Conservation (phyloP, 2,888 invertebrate genomes). For the Clepsis dumicolana region DNA sequence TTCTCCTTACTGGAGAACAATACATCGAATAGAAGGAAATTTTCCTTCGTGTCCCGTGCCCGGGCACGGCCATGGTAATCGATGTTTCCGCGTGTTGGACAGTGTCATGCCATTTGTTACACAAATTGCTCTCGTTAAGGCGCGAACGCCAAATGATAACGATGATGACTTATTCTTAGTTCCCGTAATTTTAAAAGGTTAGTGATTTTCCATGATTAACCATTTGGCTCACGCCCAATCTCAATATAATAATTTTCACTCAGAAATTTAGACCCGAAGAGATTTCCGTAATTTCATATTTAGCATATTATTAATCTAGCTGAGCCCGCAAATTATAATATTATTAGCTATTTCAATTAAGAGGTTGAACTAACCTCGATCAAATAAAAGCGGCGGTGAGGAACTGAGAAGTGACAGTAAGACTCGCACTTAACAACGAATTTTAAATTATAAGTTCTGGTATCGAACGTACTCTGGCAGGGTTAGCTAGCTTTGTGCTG, state of each 20-base stretch:
- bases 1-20: conserved; percentile 57
- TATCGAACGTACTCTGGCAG: too few relatives aligned
- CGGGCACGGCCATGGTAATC: conserved; percentile 58
- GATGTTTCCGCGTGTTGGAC: conserved; percentile 56
- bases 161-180: conserved; percentile 42
- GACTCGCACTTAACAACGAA: too few relatives aligned
- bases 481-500: too few relatives aligned
- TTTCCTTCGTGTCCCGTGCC: conserved; percentile 35
- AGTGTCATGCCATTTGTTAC: conserved; percentile 63
- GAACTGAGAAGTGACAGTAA: background rate
- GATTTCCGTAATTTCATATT: conserved; percentile 2
- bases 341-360: background rate
- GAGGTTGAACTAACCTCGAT: background rate
- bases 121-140: conserved; percentile 55
- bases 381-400: background rate
- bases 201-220: conserved; percentile 39
- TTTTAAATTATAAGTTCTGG: too few relatives aligned
- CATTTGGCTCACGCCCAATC: conserved; percentile 29
- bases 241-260: conserved; percentile 22
- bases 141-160: conserved; percentile 43
- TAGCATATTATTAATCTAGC: background rate
- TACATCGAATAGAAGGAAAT: conserved; percentile 45
- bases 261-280: conserved; percentile 1
- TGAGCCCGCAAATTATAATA: background rate
- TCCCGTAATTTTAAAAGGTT: conserved; percentile 39